Base-by-base conservation (phyloP, 1,140 invertebrate genomes). In the Leptinotarsa undecemlineata region DNA sequence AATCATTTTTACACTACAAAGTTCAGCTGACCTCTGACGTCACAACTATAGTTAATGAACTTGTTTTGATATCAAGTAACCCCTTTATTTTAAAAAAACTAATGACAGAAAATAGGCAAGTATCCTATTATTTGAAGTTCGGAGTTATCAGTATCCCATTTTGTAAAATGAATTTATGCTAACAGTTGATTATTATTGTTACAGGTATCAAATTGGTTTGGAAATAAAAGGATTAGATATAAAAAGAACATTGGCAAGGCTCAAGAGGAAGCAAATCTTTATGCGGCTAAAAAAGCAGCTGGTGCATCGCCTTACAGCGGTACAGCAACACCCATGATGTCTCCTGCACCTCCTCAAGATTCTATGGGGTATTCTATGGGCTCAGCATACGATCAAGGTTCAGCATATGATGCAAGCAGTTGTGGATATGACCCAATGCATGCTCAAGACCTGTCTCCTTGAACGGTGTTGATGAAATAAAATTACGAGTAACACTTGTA, bases 231-330 rank as follows among this genome's bases (percentile, higher is more conserved):
- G 84, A 99, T 99, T 89, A 93, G 98, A 23, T 99, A 99, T 88
- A 99, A 99, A 92, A 99, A 99, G 89, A 99, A 99, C 87, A 99
- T 99, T 78, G 97, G 98, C 78, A 99, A 99, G 88, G 98, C 98
- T 72, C 98, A 99, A 86, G 98, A 99, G 88, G 98, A 99, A 88
- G 98, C 98, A 51, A 99, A 99, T 87, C 89, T 99, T 80, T 99
- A 99, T 86, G 98, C 98, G 78, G 97, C 98, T 66, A 99, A 99
- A 89, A 99, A 99, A 87, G 96, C 97, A 82, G 96, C 97, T 77
- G 95, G 95, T 84, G 94, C 95, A 76, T 96, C 95, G 75, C 95
- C 95, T 71, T 97, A 97, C 88, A 93, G 94, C 81, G 94, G 94
- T 78, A 95, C 94, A 69, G 92, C 95, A 70, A 96, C 94, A 80